Evolutionary conservation across 2,797 vertebrate species (phyloP).

Genomic region (Sebastes trivittatus): DNA sequence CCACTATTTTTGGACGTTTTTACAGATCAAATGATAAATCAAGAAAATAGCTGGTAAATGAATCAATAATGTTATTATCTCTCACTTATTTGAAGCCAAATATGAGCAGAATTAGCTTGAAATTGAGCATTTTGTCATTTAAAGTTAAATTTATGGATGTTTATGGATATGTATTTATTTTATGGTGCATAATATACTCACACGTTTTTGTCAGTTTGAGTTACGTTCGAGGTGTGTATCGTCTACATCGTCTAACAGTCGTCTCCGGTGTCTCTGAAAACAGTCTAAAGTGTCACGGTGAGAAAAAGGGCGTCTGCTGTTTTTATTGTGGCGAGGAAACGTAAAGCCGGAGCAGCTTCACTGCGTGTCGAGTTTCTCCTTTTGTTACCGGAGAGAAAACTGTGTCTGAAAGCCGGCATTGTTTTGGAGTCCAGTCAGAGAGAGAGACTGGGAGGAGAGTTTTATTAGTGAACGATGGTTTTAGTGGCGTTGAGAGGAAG

Average conservation of each 20-base stretch:
- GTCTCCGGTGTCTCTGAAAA: slow-evolving; percentile 25
- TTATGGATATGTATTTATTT: neutral
- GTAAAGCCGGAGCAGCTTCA: slow-evolving; percentile 28
- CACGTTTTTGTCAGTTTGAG: neutral
- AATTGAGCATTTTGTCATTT: neutral
- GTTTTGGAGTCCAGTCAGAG: slow-evolving; percentile 37
- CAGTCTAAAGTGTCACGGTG: slow-evolving; percentile 1
- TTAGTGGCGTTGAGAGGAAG: neutral
- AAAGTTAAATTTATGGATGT: neutral
- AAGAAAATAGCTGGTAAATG: neutral
- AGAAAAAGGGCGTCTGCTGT: neutral
- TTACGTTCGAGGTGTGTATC: neutral
- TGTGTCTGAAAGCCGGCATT: slow-evolving; percentile 72
- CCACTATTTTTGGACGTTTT: neutral
- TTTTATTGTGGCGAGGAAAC: slow-evolving; percentile 44
- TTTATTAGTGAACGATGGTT: neutral
- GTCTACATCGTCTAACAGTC: neutral
- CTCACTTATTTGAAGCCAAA: neutral
- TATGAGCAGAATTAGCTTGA: neutral
- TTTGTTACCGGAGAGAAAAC: slow-evolving; percentile 68
- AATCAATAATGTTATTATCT: neutral
- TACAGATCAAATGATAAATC: neutral
- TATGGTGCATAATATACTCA: neutral
- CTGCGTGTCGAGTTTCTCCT: slow-evolving; percentile 66
- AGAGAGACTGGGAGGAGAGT: slow-evolving; percentile 23